phyloP scores from a whole-genome alignment of 2,888 invertebrate genomes.

The Phrixothrix hirtus region DNA sequence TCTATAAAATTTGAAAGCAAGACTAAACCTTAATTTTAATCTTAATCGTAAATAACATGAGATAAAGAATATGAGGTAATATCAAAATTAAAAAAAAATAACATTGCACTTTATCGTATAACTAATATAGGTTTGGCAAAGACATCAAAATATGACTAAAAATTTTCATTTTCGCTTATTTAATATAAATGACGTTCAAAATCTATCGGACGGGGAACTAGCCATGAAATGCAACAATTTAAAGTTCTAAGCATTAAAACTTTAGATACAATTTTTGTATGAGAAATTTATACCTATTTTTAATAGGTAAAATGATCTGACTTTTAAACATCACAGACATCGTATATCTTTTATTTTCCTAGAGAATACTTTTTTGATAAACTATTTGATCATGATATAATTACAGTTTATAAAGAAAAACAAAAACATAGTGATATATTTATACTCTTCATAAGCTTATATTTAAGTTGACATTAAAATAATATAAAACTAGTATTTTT shows the following conservation, averaged over 20 bases:
- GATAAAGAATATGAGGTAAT: constrained; percentile 50
- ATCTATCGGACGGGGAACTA: constrained; percentile 32
- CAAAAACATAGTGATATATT: constrained; percentile 25
- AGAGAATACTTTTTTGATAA: constrained; percentile 16
- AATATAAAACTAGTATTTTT: no score
- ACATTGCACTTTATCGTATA: constrained; percentile 51
- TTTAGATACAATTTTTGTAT: constrained; percentile 23
- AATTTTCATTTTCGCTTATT: constrained; percentile 21
- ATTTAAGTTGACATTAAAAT: no score
- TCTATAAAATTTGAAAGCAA: constrained; percentile 25
- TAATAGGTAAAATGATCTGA: constrained; percentile 30
- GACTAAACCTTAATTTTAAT: constrained; percentile 23
- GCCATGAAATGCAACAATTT: constrained; percentile 30
- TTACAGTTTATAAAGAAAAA: constrained; percentile 9
- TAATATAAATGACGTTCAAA: constrained; percentile 27
- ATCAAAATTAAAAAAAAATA: constrained; percentile 47
- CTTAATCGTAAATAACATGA: constrained; percentile 31
- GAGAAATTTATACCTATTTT: constrained; percentile 31
- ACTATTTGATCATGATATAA: no score
- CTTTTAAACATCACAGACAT: constrained; percentile 35
- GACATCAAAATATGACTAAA: constrained; percentile 32
- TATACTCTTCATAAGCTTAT: not conserved
- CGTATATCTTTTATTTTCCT: constrained; percentile 20
- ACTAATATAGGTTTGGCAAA: constrained; percentile 50
- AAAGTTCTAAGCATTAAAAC: constrained; percentile 22